Conservation (phyloP, 2,113 vertebrate genomes). For the Corythornis vintsioides region DNA sequence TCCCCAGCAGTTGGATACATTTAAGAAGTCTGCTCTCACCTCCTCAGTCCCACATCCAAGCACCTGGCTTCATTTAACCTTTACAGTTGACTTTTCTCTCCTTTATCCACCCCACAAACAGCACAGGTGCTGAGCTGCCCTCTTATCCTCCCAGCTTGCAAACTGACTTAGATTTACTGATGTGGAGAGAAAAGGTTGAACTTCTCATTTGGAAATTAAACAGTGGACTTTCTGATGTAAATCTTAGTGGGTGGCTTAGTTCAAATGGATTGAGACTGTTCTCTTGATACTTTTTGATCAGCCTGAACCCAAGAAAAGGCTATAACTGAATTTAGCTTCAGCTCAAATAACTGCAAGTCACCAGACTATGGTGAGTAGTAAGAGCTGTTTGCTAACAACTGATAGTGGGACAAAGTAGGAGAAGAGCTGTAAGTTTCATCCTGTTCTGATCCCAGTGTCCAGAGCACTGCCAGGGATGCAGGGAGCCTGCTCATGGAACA, state of each 20-base stretch:
- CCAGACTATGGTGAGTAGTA: neutral
- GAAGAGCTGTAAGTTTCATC: neutral
- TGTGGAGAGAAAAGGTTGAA: conserved; percentile 3
- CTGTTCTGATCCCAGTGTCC: neutral
- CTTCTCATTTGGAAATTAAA: conserved; percentile 43
- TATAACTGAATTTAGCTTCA: neutral
- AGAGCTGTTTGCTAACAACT: neutral
- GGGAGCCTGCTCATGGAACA: neutral
- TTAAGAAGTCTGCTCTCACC: neutral
- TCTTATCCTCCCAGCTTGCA: conserved; percentile 35
- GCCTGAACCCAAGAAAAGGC: neutral
- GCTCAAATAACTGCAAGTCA: neutral
- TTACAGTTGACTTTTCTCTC: conserved; percentile 32
- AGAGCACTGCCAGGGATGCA: neutral
- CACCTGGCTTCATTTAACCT: conserved; percentile 59
- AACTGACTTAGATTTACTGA: conserved; percentile 45
- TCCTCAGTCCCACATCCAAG: neutral
- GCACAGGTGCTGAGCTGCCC: conserved; percentile 38
- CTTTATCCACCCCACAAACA: conserved; percentile 12
- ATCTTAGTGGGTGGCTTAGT: conserved; percentile 43
- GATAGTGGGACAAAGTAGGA: neutral
- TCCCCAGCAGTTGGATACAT: neutral
- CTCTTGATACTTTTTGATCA: conserved; percentile 21
- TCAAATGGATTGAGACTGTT: conserved; percentile 15
- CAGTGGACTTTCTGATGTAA: conserved; percentile 36